phyloP scores from a whole-genome alignment of 1,140 invertebrate species.

The Drosophila kikkawai region DNA sequence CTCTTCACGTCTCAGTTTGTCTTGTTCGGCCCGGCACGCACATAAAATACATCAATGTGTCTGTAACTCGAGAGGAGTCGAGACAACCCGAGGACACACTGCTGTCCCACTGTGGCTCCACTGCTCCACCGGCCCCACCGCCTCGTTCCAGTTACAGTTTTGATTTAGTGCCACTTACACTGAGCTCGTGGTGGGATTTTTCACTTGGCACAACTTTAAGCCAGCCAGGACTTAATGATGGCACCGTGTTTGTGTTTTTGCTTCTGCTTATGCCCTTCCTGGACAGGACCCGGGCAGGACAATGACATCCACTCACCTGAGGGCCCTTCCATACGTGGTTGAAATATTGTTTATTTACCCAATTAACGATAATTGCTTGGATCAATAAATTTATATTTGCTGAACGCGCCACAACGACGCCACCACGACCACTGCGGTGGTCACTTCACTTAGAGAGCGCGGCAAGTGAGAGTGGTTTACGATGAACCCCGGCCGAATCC shows the following conservation, averaged over 20 bases:
- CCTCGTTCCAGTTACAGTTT: constrained; percentile 49
- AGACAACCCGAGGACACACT: constrained; percentile 55
- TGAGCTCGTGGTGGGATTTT: constrained; percentile 32
- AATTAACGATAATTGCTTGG: constrained; percentile 77
- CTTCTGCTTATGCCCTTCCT: constrained; percentile 5
- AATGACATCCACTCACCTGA: constrained; percentile 43
- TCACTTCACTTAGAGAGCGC: not conserved
- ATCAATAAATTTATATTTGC: constrained; percentile 81
- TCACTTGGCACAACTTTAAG: constrained; percentile 45
- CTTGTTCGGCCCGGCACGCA: constrained; percentile 58
- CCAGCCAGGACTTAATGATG: constrained; percentile 53
- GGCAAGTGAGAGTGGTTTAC: constrained; percentile 7
- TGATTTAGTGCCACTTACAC: constrained; percentile 72
- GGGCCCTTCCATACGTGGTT: constrained; percentile 36
- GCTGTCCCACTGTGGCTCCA: constrained; percentile 27
- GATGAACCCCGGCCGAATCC: constrained; percentile 21
- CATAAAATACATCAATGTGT: constrained; percentile 77
- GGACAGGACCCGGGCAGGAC: constrained; percentile 6
- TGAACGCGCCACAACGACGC: constrained; percentile 35
- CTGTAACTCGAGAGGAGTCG: constrained; percentile 48
- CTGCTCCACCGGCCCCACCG: not conserved
- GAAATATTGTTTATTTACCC: constrained; percentile 78
- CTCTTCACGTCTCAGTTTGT: constrained; percentile 73
- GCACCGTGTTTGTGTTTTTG: constrained; percentile 37
- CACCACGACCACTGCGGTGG: constrained; percentile 24